Evolutionary conservation across 2,113 vertebrate genomes (phyloP).

Genomic region (Scartelaos histophorus): DNA sequence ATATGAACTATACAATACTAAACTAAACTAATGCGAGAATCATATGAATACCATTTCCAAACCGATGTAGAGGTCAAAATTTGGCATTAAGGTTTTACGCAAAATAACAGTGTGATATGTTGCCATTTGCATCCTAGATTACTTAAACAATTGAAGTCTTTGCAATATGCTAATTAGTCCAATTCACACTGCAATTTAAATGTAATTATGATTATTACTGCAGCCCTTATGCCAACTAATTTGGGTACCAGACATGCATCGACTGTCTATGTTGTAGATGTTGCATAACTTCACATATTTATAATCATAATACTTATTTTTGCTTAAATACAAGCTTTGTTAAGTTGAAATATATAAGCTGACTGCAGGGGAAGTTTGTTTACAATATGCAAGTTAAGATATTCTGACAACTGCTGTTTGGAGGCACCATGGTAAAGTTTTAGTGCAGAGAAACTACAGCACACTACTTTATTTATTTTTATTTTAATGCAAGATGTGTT

Average conservation of each 20-base stretch:
- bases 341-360: background rate
- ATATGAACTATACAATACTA: too few relatives aligned
- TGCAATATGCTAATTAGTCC: background rate
- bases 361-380: background rate
- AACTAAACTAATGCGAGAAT: too few relatives aligned
- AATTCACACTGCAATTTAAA: background rate
- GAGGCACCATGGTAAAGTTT: background rate
- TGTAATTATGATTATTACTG: background rate
- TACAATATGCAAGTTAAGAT: background rate
- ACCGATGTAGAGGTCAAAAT: background rate
- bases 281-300: background rate
- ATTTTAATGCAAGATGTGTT: background rate
- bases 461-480: background rate
- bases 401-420: background rate
- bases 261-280: background rate
- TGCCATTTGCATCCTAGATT: background rate
- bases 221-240: background rate
- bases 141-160: background rate
- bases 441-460: background rate
- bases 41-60: too few relatives aligned
- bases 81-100: background rate
- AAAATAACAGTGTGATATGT: background rate
- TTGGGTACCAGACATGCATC: background rate
- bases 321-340: background rate
- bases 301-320: too few relatives aligned